Percentiles rank a stretch among this genome's conserved stretches.
These are phyloP conservation scores for Drosophila merina DNA, from an alignment of 2,888 invertebrate species.

Conservation along the genomic window DNA sequence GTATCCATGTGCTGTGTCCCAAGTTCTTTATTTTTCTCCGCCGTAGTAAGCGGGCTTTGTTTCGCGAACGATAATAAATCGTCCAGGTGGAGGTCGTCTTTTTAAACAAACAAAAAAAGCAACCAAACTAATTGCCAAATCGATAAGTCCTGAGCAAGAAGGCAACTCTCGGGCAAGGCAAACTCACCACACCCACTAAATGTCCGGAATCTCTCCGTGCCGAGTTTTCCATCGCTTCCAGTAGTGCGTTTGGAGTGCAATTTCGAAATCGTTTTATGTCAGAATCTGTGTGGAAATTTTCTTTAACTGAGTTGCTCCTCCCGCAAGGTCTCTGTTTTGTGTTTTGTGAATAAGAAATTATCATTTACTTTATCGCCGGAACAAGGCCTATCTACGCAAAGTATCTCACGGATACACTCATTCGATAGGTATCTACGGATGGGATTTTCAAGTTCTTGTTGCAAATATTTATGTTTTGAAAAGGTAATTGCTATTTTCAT, in stretches of 20 bases:
- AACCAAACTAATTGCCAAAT: conserved; percentile 52
- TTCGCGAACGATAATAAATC: conserved; percentile 13
- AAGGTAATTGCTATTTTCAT: conserved; percentile 35
- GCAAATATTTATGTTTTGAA: conserved; percentile 15
- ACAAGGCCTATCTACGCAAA: conserved; percentile 9
- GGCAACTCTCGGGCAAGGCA: conserved; percentile 26
- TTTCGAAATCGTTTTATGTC: conserved; percentile 35
- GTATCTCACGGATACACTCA: conserved; percentile 22
- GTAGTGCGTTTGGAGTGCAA: conserved; percentile 34
- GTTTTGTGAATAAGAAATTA: conserved; percentile 30
- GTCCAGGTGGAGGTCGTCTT: conserved; percentile 1
- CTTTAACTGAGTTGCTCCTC: conserved; percentile 23
- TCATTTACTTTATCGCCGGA: conserved; percentile 27
- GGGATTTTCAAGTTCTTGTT: neutral
- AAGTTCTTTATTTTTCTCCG: neutral
- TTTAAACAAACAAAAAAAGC: too few relatives aligned
- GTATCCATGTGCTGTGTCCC: neutral
- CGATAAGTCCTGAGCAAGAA: conserved; percentile 55
- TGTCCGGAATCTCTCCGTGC: conserved; percentile 18
- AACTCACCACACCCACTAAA: conserved; percentile 61
- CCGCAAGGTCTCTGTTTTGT: conserved; percentile 10
- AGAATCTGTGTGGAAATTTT: conserved; percentile 50
- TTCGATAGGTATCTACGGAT: neutral
- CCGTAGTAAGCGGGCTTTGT: conserved; percentile 8
- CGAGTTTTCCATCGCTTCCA: conserved; percentile 31